These are phyloP conservation scores for Polyommatus iphigenia DNA, from an alignment of 2,888 invertebrate species.

Conservation along the genomic window DNA sequence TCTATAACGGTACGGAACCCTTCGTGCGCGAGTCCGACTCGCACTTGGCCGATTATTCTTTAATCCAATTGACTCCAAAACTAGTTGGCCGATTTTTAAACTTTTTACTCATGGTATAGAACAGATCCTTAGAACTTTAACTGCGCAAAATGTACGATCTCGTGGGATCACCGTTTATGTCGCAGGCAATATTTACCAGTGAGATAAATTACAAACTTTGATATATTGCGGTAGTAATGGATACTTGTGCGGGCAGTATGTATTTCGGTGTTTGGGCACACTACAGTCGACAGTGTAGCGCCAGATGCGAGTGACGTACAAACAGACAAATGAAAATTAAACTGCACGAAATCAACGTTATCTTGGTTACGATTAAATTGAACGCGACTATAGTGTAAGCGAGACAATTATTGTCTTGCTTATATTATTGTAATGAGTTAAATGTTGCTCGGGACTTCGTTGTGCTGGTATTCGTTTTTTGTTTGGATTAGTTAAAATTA, in stretches of 20 bases:
- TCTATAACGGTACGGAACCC: no score
- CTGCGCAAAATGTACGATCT: no score
- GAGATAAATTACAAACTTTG: slow-evolving; percentile 4
- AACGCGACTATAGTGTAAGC: neutral
- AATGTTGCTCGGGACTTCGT: neutral
- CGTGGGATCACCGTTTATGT: no score
- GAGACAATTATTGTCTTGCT: neutral
- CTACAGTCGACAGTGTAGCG: slow-evolving; percentile 8
- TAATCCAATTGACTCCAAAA: no score
- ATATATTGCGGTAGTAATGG: neutral
- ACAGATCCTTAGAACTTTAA: no score
- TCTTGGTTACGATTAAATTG: neutral
- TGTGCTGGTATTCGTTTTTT: neutral
- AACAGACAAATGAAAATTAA: slow-evolving; percentile 61
- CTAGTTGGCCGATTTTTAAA: no score
- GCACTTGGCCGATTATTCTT: no score
- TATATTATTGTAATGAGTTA: neutral
- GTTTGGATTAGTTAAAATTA: neutral
- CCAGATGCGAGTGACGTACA: slow-evolving; percentile 32
- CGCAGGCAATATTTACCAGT: neutral
- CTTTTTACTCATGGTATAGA: no score
- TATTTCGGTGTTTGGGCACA: slow-evolving; percentile 27
- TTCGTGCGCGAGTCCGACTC: no score
- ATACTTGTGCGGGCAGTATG: neutral
- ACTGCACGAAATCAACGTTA: slow-evolving; percentile 55